Conservation (phyloP, 2,888 invertebrate genomes). For the Melieria crassipennis region DNA sequence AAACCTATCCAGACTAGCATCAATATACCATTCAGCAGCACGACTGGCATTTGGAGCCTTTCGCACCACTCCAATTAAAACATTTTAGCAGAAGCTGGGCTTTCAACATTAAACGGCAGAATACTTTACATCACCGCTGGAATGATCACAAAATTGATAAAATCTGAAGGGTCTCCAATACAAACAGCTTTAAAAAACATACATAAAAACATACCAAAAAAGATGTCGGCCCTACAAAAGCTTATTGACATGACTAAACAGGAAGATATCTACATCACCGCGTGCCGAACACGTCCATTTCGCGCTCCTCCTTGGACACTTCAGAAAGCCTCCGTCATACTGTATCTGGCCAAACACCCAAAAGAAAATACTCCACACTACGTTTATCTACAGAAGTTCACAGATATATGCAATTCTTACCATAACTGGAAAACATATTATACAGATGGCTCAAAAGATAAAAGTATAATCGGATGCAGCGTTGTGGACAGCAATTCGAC, state of each 20-base stretch:
- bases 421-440: too few species aligned
- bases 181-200: not conserved
- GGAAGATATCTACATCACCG: not conserved
- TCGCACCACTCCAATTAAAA: not conserved
- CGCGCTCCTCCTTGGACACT: not conserved
- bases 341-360: not conserved
- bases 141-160: not conserved
- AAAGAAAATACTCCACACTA: slow-evolving; percentile 1
- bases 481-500: not conserved
- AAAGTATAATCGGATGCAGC: not conserved
- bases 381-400: too few species aligned
- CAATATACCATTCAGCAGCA: not conserved
- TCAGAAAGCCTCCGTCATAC: slow-evolving; percentile 1
- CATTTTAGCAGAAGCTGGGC: not conserved
- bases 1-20: not conserved
- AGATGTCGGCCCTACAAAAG: not conserved
- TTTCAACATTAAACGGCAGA: not conserved
- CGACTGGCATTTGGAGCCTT: not conserved
- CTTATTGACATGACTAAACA: not conserved
- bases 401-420: too few species aligned
- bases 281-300: not conserved
- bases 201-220: not conserved
- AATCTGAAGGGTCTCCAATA: not conserved
- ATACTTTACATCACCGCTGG: slow-evolving; percentile 3
- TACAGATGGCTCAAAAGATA: not conserved